A percentile compares a stretch with the other conserved stretches of the same genome.
These are phyloP conservation scores for Colius striatus DNA, from an alignment of 2,113 vertebrate species.

Conservation along the genomic window DNA sequence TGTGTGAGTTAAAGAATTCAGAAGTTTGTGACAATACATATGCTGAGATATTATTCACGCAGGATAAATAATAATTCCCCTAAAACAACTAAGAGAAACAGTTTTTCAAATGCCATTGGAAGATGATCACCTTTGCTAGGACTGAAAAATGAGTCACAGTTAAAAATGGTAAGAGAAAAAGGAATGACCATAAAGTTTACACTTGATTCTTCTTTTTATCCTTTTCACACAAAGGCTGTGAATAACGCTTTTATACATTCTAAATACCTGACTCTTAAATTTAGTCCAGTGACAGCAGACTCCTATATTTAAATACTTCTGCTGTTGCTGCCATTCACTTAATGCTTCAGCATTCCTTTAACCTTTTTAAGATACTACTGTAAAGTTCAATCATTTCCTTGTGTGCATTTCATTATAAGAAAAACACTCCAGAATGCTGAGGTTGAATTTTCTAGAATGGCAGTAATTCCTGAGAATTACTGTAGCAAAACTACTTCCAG, in stretches of 20 bases:
- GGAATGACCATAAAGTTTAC: neutral
- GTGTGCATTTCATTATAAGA: neutral
- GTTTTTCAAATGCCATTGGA: neutral
- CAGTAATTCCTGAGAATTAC: neutral
- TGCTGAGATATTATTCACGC: neutral
- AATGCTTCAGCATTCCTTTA: constrained; percentile 4
- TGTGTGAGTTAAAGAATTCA: neutral
- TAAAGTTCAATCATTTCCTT: constrained; percentile 33
- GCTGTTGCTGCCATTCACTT: neutral
- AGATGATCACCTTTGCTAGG: neutral
- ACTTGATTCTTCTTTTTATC: neutral
- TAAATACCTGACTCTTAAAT: neutral
- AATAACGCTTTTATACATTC: neutral
- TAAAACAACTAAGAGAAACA: neutral
- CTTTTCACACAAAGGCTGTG: neutral
- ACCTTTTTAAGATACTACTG: neutral
- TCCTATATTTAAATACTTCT: neutral
- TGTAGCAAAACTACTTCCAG: neutral
- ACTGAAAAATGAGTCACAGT: neutral
- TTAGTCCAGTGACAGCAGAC: neutral
- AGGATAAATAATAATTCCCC: neutral
- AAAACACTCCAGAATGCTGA: neutral
- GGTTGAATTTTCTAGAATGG: neutral
- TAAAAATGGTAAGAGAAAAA: neutral
- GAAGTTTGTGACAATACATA: neutral